Base-by-base conservation (phyloP, 2,113 vertebrate species). In the Eleginops maclovinus region DNA sequence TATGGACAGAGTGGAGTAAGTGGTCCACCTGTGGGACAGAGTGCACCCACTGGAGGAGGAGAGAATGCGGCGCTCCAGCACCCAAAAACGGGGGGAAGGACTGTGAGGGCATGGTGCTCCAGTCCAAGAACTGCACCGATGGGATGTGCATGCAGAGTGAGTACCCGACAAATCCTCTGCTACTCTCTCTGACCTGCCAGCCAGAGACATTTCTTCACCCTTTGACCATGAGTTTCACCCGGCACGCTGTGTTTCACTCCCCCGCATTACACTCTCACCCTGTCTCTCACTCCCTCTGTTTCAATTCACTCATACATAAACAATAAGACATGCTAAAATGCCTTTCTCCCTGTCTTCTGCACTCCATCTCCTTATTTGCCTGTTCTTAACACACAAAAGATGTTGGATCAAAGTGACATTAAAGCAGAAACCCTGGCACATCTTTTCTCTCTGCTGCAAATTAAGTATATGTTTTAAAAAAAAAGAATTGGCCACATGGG, bases 71-170 rank as follows among this genome's bases (percentile, higher is more conserved):
- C 0, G 96, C 96, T 0, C 98, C 98, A 0, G 96, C 97, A 0
- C 97, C 98, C 4, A 98, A 97, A 94, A 98, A 97, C 0, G 98
- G 98, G 11, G 98, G 98, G 2, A 99, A 97, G 84, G 98, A 99
- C 94, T 99, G 98, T 0, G 97, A 98, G n/a, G 98, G 98, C 56
- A 93, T 95, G 55, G 96, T 98, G 74, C 93, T 99, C 68, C 97
- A 98, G 89, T 98, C 98, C 93, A 97, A 99, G 95, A 99, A 99
- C 95, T 99, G 98, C 92, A 99, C 98, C 0, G 97, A 99, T 5
- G 97, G 97, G 54, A 96, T 99, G 75, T 99, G 98, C 92, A 99
- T 99, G 98, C 98, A 99, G 93, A 96, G 98, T 99, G 94, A 98
- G 98, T 96, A 88, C 79, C 70, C 51, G 36, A 82, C 87, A 81